Evolutionary conservation across 1,140 invertebrate species (phyloP).

Genomic region (Lucilia cuprina): DNA sequence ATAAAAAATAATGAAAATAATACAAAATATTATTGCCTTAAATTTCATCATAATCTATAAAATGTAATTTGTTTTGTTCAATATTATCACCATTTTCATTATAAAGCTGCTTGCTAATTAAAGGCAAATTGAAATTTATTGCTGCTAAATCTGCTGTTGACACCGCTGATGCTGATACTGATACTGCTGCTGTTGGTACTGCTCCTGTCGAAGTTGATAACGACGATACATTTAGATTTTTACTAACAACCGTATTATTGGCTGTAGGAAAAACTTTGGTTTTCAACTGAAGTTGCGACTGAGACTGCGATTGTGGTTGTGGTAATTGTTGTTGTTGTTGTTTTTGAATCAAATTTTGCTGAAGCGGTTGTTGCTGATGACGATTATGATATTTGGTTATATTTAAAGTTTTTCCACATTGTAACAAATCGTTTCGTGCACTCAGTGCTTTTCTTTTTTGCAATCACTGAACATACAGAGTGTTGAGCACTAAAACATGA

Average conservation of each 20-base stretch:
- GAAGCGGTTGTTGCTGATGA: slow-evolving; percentile 54
- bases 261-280: slow-evolving; percentile 13
- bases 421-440: slow-evolving; percentile 17
- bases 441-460: slow-evolving; percentile 47
- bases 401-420: slow-evolving; percentile 40
- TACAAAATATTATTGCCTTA: slow-evolving; percentile 34
- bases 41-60: slow-evolving; percentile 35
- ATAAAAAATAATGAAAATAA: slow-evolving; percentile 19
- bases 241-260: not conserved
- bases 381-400: slow-evolving; percentile 47
- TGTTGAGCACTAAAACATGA: slow-evolving; percentile 95
- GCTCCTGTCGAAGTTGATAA: not conserved
- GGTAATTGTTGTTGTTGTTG: not conserved
- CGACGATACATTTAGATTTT: not conserved
- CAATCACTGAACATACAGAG: slow-evolving; percentile 87
- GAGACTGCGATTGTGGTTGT: not conserved
- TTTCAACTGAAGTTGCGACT: not conserved
- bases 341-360: slow-evolving; percentile 46
- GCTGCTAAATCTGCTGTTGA: not conserved
- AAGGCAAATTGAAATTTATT: slow-evolving; percentile 28
- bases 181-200: not conserved
- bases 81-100: slow-evolving; percentile 30
- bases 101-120: slow-evolving; percentile 32
- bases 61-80: slow-evolving; percentile 28
- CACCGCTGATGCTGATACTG: not conserved